Evolutionary conservation across 2,113 vertebrate genomes (phyloP), one percentile per base, ranked within the genome.

Genomic region (Noctilio leporinus): DNA sequence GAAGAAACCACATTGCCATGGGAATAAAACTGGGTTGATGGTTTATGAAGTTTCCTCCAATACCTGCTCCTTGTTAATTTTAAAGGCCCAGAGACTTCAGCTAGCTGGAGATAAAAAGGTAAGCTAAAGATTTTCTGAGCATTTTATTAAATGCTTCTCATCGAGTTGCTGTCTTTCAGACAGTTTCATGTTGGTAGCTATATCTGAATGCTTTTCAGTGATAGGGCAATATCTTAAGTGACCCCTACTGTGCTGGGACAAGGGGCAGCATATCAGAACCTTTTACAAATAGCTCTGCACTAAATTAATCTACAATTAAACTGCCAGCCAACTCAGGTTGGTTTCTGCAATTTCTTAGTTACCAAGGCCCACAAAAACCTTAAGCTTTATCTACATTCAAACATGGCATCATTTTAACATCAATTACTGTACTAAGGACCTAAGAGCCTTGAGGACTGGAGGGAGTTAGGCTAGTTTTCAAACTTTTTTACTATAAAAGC

Each of bases 91-190:
- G 15, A 59, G 73, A 47, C 12, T 82, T 30, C 92, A 91, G 47
- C 76, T 96, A 91, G 77, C 38, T 91, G 49, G 75, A 69, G 59
- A 81, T 78, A 83, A 70, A 75, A 91, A 93, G 55, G 15, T 57
- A 62, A 86, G 35, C 53, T 83, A 17, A 93, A 80, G 72, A 12
- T 76, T 76, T 88, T 80, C 19, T 77, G 88, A 97, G 55, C 35
- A 64, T 65, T 76, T 85, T 89, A 78, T 93, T 22, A 69, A 76
- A 72, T 67, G 9, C 10, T 94, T 19, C 91, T 88, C n/a, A n/a
- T n/a, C n/a, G n/a, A 62, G 30, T 67, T 96, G 35, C 35, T 72
- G 33, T 91, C 47, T 78, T 53, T 89, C n/a, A 82, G 47, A 84
- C 28, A 40, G 9, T 22, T 93, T 35, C 93, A 35, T 75, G 62